These are phyloP conservation scores for Beris chalybata DNA, from an alignment of 2,888 invertebrate genomes.

Conservation along the genomic window DNA sequence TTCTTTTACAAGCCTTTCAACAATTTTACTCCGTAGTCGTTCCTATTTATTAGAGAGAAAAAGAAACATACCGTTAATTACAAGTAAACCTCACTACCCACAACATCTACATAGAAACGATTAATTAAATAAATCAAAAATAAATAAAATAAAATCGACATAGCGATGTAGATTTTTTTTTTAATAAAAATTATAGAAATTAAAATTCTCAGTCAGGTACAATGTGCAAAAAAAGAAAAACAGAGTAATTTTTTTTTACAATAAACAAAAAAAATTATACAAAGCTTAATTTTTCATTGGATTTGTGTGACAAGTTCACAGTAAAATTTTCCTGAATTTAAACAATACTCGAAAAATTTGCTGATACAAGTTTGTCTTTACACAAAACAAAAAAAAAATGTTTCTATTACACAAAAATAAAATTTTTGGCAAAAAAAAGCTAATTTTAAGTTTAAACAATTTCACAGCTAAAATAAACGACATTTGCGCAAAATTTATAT, in stretches of 20 bases:
- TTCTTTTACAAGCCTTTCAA: constrained; percentile 75
- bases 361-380: no score
- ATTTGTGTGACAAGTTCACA: no score
- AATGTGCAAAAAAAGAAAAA: constrained; percentile 33
- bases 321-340: no score
- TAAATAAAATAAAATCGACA: constrained; percentile 10
- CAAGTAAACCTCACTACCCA: not conserved
- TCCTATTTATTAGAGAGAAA: constrained; percentile 60
- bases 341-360: no score
- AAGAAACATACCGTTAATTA: constrained; percentile 11
- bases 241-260: not conserved
- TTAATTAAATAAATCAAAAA: not conserved
- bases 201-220: constrained; percentile 28
- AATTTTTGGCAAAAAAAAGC: no score
- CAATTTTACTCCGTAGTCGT: constrained; percentile 75
- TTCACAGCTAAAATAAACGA: no score
- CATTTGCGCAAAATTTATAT: no score
- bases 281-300: not conserved
- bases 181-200: constrained; percentile 1
- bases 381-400: no score
- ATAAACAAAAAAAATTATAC: not conserved
- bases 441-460: no score
- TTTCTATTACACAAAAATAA: no score
- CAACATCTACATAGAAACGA: constrained; percentile 7
- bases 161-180: not conserved